A percentile compares a stretch with the other conserved stretches of the same genome.
Evolutionary conservation across 2,888 invertebrate species (phyloP).

Genomic region (Petrophora chlorosata): DNA sequence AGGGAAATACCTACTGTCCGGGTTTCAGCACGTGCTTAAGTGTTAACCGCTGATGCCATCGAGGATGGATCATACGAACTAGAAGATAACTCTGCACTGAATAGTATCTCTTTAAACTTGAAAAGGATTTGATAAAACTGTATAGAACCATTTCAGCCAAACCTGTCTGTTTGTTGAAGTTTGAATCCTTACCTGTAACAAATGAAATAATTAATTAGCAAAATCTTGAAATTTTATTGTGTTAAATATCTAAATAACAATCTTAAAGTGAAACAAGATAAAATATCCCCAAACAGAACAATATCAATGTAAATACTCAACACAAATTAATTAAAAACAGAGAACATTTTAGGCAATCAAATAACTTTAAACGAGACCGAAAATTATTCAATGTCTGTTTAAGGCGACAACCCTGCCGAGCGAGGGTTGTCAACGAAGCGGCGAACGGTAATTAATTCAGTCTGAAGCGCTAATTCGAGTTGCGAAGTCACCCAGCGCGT

Average conservation of each 20-base stretch:
- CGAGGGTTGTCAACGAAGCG: conserved; percentile 63
- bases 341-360: conserved; percentile 20
- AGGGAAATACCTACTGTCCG: no score
- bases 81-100: no score
- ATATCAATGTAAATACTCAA: conserved; percentile 9
- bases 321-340: conserved; percentile 25
- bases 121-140: no score
- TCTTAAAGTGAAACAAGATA: neutral
- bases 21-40: no score
- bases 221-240: neutral
- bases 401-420: conserved; percentile 36
- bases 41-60: no score
- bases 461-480: conserved; percentile 74
- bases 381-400: conserved; percentile 30
- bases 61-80: no score
- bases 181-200: conserved; percentile 42
- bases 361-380: conserved; percentile 26
- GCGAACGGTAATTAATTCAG: conserved; percentile 70
- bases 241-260: neutral
- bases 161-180: conserved; percentile 3
- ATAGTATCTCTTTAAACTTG: no score
- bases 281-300: neutral
- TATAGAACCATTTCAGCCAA: neutral
- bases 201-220: conserved; percentile 20
- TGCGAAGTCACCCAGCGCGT: conserved; percentile 52